Evolutionary conservation across 1,140 invertebrate genomes (phyloP).

Genomic region (Saccostrea cuccullata): DNA sequence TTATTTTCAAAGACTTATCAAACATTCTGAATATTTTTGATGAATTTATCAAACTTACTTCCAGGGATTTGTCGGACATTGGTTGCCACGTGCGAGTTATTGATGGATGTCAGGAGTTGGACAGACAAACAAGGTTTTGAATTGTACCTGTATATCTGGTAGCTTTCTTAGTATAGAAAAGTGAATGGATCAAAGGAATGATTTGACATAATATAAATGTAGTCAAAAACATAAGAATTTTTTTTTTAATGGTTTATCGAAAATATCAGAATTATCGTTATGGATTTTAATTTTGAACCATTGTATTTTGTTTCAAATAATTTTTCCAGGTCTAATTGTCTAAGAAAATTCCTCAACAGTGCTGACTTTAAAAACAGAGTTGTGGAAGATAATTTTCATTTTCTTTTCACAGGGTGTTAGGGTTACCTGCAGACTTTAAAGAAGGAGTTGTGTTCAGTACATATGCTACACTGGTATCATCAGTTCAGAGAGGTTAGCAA

Average conservation of each 20-base stretch:
- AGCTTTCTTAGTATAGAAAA: not conserved
- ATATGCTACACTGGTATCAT: slow-evolving; percentile 76
- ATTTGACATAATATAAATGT: too few species aligned
- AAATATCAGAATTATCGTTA: too few species aligned
- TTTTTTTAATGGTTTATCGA: too few species aligned
- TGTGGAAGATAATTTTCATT: too few species aligned
- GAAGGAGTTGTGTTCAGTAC: slow-evolving; percentile 77
- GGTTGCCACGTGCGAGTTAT: slow-evolving; percentile 76
- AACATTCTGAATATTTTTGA: not conserved
- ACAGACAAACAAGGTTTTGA: slow-evolving; percentile 73
- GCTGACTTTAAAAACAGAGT: too few species aligned
- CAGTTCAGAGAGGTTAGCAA: slow-evolving; percentile 71
- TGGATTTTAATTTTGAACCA: too few species aligned
- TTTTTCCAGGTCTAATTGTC: too few species aligned
- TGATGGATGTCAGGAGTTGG: slow-evolving; percentile 75
- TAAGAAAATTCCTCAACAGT: too few species aligned
- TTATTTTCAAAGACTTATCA: not conserved
- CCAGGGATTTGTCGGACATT: slow-evolving; percentile 73
- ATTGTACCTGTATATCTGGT: not conserved
- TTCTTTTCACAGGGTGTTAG: slow-evolving; percentile 71
- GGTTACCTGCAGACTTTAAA: slow-evolving; percentile 73
- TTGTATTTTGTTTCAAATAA: not conserved
- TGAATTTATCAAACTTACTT: too few species aligned
- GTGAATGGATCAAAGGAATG: too few species aligned
- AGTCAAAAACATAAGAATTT: too few species aligned